Evolutionary conservation across 2,888 invertebrate genomes (phyloP), one percentile per base, ranked within the genome.

Genomic region (Oscheius myriophilus): DNA sequence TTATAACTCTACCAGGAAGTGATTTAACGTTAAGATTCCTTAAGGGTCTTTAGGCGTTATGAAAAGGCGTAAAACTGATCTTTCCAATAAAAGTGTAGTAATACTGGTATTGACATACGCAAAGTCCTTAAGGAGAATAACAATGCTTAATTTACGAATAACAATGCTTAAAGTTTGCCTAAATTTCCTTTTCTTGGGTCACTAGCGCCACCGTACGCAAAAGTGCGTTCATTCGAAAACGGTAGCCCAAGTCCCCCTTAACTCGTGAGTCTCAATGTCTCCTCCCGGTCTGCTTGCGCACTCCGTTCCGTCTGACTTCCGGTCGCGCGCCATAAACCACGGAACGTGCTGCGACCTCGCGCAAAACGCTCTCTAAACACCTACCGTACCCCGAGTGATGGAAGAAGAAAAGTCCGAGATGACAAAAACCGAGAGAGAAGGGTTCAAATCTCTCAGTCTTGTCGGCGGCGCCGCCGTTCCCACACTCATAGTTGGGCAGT

Each of bases 291-390:
- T 61, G 39, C 39, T 39, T 26, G 42, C 39, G 25, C 53, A 53
- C 63, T 63, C 65, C 65, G 65, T 65, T 65, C 65, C 65, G 65
- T 65, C 65, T 65, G 65, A 65, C 65, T 65, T 65, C 65, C 65
- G 65, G 65, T 65, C 65, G 65, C 54, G 65, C 55, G 49, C 55
- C 65, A 65, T 65, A 55, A 55, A 65, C 53, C 63, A 63, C 43
- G 63, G 53, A 63, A 63, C 52, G 41, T 63, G 63, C 52, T 63
- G 23, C 63, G 63, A 63, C 63, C 63, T 63, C 63, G 63, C 63
- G 42, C 52, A 52, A 23, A 39, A 52, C 52, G 41, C 63, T 41
- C 63, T 57, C 57, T 57, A 41, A 42, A 57, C 41, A 57, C 57
- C 41, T 51, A 53, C 63, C 63, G 52, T 63, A 63, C 2, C 52